Conservation (phyloP, 2,888 invertebrate genomes). For the Bugulina stolonifera region DNA sequence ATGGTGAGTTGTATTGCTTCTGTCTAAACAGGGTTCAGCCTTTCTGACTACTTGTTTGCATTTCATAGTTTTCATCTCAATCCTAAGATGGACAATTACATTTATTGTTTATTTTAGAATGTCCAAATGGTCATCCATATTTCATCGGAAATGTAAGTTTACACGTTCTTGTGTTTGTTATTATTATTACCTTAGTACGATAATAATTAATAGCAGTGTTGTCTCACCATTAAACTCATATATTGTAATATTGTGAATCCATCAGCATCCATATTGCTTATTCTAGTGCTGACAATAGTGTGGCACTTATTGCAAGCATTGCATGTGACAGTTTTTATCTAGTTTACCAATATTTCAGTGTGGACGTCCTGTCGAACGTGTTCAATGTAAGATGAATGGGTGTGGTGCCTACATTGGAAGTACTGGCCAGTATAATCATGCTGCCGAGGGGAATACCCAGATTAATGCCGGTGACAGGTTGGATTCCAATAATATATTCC, state of each 20-base stretch:
- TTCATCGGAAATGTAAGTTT: constrained; percentile 41
- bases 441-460: background rate
- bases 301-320: no score
- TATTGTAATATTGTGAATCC: no score
- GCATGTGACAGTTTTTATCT: background rate
- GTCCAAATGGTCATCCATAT: constrained; percentile 48
- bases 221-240: background rate
- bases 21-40: no score
- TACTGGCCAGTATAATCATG: background rate
- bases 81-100: background rate
- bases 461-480: background rate
- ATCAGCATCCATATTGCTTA: no score
- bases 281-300: no score
- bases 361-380: background rate
- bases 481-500: background rate
- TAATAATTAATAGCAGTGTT: no score
- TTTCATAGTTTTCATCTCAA: no score
- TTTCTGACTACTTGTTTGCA: no score
- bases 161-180: background rate
- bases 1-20: no score
- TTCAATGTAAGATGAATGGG: background rate
- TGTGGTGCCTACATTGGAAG: background rate
- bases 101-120: constrained; percentile 34
- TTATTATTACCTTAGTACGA: background rate
- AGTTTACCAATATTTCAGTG: background rate